Conservation (phyloP, 2,797 vertebrate genomes). For the Mionectes olivaceus region DNA sequence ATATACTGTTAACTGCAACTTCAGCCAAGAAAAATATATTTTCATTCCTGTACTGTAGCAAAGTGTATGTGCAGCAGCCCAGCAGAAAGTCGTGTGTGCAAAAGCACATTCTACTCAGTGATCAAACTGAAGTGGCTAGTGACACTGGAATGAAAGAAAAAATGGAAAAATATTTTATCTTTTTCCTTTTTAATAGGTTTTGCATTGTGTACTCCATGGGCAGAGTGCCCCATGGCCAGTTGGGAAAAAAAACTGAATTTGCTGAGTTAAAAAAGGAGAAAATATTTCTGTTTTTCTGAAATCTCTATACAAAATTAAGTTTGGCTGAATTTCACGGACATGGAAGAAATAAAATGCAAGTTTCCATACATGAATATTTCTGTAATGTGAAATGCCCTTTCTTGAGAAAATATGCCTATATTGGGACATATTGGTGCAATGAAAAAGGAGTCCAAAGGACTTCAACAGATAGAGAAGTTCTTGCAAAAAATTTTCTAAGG, state of each 20-base stretch:
- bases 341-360: neutral
- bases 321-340: neutral
- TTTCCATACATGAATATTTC: neutral
- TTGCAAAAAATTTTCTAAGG: neutral
- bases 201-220: neutral
- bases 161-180: too few relatives aligned
- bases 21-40: neutral
- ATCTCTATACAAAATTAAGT: neutral
- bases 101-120: neutral
- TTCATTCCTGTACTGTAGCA: neutral
- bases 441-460: neutral
- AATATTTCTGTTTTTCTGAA: neutral
- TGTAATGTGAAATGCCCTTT: neutral
- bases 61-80: neutral
- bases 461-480: neutral
- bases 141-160: neutral
- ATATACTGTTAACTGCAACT: neutral
- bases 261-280: neutral
- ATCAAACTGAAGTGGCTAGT: neutral
- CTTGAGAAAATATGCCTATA: neutral
- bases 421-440: neutral
- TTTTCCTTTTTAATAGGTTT: neutral
- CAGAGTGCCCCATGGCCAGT: neutral
- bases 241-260: neutral
- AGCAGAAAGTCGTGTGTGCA: rapidly evolving